phyloP scores from a whole-genome alignment of 1,140 invertebrate species.

The Drosophila pallidifrons region DNA sequence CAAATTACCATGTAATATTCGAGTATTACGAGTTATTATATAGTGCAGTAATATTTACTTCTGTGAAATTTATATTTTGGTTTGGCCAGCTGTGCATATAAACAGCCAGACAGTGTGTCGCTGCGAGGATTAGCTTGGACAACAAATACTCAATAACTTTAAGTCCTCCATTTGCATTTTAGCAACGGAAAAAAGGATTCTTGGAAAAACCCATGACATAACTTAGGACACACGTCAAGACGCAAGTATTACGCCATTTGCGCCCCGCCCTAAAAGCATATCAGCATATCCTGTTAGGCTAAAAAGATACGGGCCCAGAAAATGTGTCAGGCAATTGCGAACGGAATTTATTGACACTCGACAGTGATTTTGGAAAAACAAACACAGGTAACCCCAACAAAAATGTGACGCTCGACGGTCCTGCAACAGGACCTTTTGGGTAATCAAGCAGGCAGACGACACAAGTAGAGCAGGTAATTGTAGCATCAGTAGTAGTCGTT shows the following conservation, averaged over 20 bases:
- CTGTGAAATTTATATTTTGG: conserved; percentile 59
- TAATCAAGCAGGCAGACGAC: conserved; percentile 27
- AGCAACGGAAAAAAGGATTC: conserved; percentile 16
- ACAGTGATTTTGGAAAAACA: conserved; percentile 53
- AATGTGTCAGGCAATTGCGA: conserved; percentile 70
- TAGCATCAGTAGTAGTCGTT: not conserved
- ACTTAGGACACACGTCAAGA: conserved; percentile 61
- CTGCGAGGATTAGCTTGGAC: conserved; percentile 20
- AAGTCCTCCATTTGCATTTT: conserved; percentile 6
- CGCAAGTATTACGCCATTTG: not conserved
- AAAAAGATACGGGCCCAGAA: conserved; percentile 42
- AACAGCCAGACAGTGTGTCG: conserved; percentile 61
- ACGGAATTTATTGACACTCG: conserved; percentile 76
- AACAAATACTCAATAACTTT: not conserved
- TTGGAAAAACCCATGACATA: conserved; percentile 41
- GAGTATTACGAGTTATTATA: conserved; percentile 64
- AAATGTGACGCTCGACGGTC: conserved; percentile 11
- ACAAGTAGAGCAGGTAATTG: conserved; percentile 22
- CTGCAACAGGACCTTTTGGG: conserved; percentile 15
- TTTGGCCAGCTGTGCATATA: conserved; percentile 43
- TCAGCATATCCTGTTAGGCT: conserved; percentile 53
- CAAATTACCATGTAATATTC: conserved; percentile 77
- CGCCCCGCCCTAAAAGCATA: conserved; percentile 4
- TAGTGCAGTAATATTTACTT: conserved; percentile 52
- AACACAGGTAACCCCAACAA: conserved; percentile 37